Percentiles rank a stretch among this genome's conserved stretches.
Conservation (phyloP, 1,140 invertebrate species). For the Oryctes rhinoceros region DNA sequence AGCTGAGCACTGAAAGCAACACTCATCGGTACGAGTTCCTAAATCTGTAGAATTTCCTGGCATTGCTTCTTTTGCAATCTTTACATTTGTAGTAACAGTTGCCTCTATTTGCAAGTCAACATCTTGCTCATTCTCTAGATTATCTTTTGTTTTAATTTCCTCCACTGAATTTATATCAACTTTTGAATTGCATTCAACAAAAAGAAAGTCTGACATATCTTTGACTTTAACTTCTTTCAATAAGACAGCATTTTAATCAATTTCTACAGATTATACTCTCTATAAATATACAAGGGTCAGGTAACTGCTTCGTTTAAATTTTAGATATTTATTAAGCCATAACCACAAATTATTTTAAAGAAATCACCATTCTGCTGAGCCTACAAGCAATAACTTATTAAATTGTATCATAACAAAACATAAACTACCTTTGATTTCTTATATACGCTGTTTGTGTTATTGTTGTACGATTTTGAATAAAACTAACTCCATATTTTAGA, state of each 20-base stretch:
- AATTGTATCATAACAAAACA: too few species aligned
- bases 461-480: too few species aligned
- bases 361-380: too few species aligned
- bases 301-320: too few species aligned
- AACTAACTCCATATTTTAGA: too few species aligned
- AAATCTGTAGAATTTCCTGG: not conserved
- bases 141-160: not conserved
- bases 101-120: not conserved
- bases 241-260: not conserved
- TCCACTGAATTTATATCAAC: not conserved
- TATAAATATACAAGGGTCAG: too few species aligned
- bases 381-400: too few species aligned
- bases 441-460: too few species aligned
- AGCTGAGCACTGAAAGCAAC: not conserved
- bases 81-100: not conserved
- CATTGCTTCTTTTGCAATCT: not conserved
- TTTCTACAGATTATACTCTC: too few species aligned
- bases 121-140: not conserved
- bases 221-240: constrained; percentile 22
- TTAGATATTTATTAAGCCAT: too few species aligned
- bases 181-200: constrained; percentile 9
- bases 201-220: constrained; percentile 1
- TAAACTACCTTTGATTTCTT: too few species aligned
- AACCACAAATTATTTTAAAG: too few species aligned
- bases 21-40: not conserved